Percentiles rank a stretch among this genome's conserved stretches.
These are phyloP conservation scores for Lasioglossum figueresi DNA, from an alignment of 2,888 invertebrate genomes.

Conservation along the genomic window DNA sequence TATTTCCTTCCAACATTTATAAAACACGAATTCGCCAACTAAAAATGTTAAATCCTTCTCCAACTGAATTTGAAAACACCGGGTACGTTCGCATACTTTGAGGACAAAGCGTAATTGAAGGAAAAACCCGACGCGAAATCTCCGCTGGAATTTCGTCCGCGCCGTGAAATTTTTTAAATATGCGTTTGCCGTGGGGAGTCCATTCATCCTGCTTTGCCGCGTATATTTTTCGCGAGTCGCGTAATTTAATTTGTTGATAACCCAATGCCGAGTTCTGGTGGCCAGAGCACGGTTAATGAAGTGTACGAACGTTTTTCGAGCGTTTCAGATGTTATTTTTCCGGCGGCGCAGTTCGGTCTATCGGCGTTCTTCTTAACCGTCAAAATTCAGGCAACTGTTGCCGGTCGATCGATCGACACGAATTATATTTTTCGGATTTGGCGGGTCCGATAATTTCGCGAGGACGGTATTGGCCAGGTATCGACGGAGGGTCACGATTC, in stretches of 20 bases:
- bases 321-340: not conserved
- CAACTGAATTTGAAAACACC: not conserved
- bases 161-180: not conserved
- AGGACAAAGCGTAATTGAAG: not conserved
- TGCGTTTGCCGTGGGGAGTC: not conserved
- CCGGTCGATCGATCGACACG: not conserved
- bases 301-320: not conserved
- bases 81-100: not conserved
- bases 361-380: not conserved
- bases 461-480: not conserved
- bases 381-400: not conserved
- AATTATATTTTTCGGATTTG: slow-evolving; percentile 16
- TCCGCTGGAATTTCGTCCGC: not conserved
- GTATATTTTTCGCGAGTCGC: not conserved
- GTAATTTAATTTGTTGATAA: slow-evolving; percentile 7
- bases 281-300: not conserved
- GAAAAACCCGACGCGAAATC: not conserved
- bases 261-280: not conserved
- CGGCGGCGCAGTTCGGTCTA: not conserved
- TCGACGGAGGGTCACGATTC: not conserved
- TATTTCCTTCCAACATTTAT: not conserved
- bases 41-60: not conserved
- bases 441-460: not conserved
- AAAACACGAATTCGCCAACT: not conserved
- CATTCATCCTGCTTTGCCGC: not conserved